These are phyloP conservation scores for Coracopsis vasa DNA, from an alignment of 2,113 vertebrate genomes.

Conservation along the genomic window DNA sequence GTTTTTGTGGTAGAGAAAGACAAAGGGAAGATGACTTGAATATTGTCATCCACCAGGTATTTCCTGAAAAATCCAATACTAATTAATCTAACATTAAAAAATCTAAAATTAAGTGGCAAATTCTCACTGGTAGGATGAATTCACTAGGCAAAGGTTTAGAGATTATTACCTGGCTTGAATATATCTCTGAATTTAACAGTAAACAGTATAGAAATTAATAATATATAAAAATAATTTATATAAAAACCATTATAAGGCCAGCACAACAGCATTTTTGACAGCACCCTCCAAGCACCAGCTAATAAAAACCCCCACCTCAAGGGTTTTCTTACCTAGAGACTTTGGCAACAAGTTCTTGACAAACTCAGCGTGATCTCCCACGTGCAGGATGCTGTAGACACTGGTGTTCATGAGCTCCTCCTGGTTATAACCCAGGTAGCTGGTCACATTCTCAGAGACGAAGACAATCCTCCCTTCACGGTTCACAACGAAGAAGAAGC, in stretches of 20 bases:
- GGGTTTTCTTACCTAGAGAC: slow-evolving; percentile 81
- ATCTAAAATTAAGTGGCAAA: background rate
- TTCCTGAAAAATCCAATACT: background rate
- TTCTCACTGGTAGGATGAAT: background rate
- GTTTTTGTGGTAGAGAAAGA: background rate
- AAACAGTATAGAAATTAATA: background rate
- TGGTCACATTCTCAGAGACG: slow-evolving; percentile 91
- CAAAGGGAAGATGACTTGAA: background rate
- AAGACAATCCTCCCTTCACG: slow-evolving; percentile 94
- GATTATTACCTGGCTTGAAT: background rate
- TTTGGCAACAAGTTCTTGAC: slow-evolving; percentile 92
- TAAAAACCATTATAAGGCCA: background rate
- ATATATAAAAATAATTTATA: background rate
- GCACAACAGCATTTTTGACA: background rate
- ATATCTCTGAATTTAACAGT: background rate
- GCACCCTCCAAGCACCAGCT: background rate
- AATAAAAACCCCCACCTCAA: background rate
- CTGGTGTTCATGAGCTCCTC: slow-evolving; percentile 96
- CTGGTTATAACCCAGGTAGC: slow-evolving; percentile 92
- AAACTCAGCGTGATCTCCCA: slow-evolving; percentile 94
- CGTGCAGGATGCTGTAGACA: slow-evolving; percentile 95
- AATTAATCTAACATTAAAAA: background rate
- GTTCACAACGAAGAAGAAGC: slow-evolving; percentile 96
- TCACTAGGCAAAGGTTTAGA: background rate
- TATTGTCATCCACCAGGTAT: background rate